phyloP scores from a whole-genome alignment of 2,113 vertebrate species.

The Hipposideros armiger region DNA sequence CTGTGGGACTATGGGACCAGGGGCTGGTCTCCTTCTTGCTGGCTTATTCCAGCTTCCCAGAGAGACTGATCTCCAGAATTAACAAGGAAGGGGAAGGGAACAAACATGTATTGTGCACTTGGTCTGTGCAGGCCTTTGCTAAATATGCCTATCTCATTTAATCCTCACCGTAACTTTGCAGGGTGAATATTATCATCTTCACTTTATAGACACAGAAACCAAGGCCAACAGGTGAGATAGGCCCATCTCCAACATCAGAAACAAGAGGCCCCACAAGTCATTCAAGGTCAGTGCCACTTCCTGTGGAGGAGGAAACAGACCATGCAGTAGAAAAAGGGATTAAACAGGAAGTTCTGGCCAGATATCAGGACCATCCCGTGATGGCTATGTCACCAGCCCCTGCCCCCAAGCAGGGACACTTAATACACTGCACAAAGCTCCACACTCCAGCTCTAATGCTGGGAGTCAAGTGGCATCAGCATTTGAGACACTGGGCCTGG shows the following conservation, averaged over 20 bases:
- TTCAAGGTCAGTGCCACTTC: background rate
- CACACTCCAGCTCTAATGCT: conserved; percentile 47
- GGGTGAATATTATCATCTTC: background rate
- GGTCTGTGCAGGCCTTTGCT: background rate
- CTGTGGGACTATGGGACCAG: no score
- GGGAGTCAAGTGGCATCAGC: conserved; percentile 70
- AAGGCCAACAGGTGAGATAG: background rate
- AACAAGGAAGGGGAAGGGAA: background rate
- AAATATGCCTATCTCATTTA: background rate
- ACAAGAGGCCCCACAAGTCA: background rate
- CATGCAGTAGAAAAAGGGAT: background rate
- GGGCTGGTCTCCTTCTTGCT: background rate
- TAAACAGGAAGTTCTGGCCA: conserved; percentile 63
- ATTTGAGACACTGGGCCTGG: conserved; percentile 74
- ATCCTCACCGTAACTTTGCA: background rate
- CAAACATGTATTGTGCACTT: background rate
- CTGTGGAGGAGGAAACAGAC: background rate
- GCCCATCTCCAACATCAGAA: background rate
- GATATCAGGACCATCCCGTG: conserved; percentile 39
- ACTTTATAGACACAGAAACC: conserved; percentile 1
- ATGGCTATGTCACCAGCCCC: conserved; percentile 64
- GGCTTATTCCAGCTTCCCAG: background rate
- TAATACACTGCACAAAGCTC: conserved; percentile 76
- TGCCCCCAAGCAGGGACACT: conserved; percentile 42
- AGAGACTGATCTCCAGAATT: background rate